Evolutionary conservation across 2,797 vertebrate genomes (phyloP), one percentile per base, ranked within the genome.

Genomic region (Caiman crocodilus): DNA sequence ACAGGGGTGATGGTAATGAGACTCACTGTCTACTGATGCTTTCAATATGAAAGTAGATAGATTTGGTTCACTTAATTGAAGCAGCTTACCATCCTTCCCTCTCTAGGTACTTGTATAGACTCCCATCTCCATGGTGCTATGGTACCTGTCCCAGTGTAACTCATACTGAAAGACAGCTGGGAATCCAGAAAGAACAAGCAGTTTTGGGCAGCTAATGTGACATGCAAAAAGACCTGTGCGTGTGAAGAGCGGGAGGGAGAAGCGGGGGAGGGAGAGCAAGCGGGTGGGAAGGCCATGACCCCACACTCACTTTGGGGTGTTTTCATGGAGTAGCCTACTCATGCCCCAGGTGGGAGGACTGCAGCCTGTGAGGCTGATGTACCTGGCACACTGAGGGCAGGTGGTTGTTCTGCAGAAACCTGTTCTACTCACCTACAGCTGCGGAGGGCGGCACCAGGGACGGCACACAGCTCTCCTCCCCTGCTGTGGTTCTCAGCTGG

Each of bases 391-490:
- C 42, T 42, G 10, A 18, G 58, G 73, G 42, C n/a, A 73, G 65
- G 23, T 50, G 30, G 32, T 61, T 65, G 21, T 59, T 75, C 20
- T 42, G 42, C 23, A 1, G 76, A 14, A 76, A 76, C 55, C 81
- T 30, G 65, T 58, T 87, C 94, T 83, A 79, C 97, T 96, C 92
- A 97, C 97, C 96, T 94, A 83, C 61, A 26, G 76, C 76, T 88
- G 84, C 17, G 25, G 2, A 67, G 42, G 61, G 75, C 88, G 77
- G 71, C 76, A 32, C 90, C 59, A 59, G 1, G 4, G 0, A 26
- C 67, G 57, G 60, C 94, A 2, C 87, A 14, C 58, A 6, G 75
- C 65, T 7, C 59, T 1, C 30, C 7, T 90, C 75, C 32, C 84
- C 88, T 26, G 58, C 65, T 20, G 30, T 25, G 20, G 79, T 67